Base-by-base conservation (phyloP, 2,113 vertebrate species). In the Phrynosoma blainvillii region DNA sequence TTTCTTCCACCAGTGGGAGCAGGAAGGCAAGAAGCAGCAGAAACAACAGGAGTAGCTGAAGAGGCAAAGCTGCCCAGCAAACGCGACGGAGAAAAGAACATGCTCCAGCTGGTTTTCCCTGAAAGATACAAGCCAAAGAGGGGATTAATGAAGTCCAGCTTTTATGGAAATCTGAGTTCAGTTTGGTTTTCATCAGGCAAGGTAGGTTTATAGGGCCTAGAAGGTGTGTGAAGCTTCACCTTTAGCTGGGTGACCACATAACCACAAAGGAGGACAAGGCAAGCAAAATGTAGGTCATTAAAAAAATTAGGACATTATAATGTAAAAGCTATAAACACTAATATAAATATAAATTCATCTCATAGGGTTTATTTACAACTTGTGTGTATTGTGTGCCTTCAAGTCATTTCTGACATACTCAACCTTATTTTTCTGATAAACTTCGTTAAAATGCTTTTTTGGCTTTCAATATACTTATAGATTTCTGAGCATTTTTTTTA, bases 21-120 rank as follows among this genome's bases (percentile, higher is more conserved):
- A 99, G 96, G 90, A 98, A 96, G 36, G 98, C 97, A 81, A 99
- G 95, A 1, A 99, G 96, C n/a, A 99, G 96, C 0, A 98, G 94
- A 0, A 98, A 95, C 23, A 99, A 91, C 0, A 99, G 94, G 14
- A 99, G 95, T 0, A 96, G 84, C 88, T 98, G 98, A 40, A 99
- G 80, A 0, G 97, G 98, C 0, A 99, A 95, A 0, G 98, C 98
- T 85, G 96, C 93, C 3, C 97, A 94, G 92, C 98, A 99, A 5
- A 95, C 98, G 0, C 97, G 97, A 42, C 88, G 95, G 82, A 98
- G 91, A 82, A 96, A 95, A 0, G 93, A n/a, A 86, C 95, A 84
- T 12, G 95, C 30, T 0, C 96, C 90, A 56, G 91, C 86, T 0
- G 91, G 77, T 54, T 7, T 95, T 88, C 92, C 82, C 97, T 97